Evolutionary conservation across 2,888 invertebrate species (phyloP).

Genomic region (Norana najaformis): DNA sequence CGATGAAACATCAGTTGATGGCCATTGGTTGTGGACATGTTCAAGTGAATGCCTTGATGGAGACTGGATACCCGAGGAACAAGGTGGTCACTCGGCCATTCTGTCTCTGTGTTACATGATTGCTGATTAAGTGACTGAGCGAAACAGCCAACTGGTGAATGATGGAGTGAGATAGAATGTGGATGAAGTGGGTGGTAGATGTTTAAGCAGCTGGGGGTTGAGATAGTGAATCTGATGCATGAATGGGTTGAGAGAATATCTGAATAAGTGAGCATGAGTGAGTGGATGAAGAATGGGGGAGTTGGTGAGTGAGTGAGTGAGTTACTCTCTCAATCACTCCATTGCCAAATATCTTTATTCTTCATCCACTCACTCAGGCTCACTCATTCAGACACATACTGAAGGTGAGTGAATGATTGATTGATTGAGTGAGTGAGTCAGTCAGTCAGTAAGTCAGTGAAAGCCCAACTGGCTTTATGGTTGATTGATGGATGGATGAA

Average conservation of each 20-base stretch:
- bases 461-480: not conserved
- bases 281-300: not conserved
- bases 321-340: no score
- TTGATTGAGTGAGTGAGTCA: not conserved
- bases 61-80: no score
- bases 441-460: not conserved
- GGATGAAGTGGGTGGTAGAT: not conserved
- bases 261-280: not conserved
- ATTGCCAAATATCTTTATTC: no score
- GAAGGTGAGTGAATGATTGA: no score
- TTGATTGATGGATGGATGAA: not conserved
- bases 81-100: no score
- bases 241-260: not conserved
- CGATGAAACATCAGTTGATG: not conserved
- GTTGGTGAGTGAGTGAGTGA: not conserved
- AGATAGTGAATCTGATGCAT: not conserved
- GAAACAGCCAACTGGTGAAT: not conserved
- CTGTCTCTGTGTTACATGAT: not conserved
- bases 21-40: not conserved
- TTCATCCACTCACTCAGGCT: not conserved
- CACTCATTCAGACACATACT: not conserved
- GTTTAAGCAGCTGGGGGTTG: not conserved
- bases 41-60: not conserved
- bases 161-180: not conserved
- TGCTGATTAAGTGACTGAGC: constrained; percentile 5